Percentiles rank a stretch among this genome's conserved stretches.
phyloP scores from a whole-genome alignment of 2,797 vertebrate species.

The Gallinago nigripennis region DNA sequence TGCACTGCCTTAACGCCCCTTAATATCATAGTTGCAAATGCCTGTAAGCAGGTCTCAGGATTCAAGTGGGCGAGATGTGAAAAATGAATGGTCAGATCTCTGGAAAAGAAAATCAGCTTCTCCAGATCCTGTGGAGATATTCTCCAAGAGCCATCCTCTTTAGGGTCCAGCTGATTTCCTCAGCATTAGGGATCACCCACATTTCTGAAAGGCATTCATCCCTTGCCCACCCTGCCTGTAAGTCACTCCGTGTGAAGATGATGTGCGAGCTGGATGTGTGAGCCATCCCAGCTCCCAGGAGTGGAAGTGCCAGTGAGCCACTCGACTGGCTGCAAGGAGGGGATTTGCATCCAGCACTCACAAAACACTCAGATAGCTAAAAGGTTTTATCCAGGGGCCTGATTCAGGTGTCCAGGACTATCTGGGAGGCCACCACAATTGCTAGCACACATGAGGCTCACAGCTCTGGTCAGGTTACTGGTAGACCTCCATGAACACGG shows the following conservation, averaged over 20 bases:
- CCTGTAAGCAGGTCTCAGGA: neutral
- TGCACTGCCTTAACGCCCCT: neutral
- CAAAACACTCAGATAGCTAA: neutral
- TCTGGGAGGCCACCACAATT: neutral
- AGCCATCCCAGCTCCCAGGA: neutral
- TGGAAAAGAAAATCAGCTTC: neutral
- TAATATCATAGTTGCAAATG: neutral
- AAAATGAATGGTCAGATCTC: neutral
- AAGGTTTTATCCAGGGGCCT: neutral
- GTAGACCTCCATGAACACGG: no score
- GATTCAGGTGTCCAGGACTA: neutral
- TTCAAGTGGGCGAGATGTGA: neutral
- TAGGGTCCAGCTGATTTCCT: neutral
- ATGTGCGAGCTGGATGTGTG: neutral
- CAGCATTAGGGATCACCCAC: neutral
- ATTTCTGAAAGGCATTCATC: neutral
- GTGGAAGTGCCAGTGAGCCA: neutral
- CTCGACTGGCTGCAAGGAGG: neutral
- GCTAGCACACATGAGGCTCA: rapidly evolving
- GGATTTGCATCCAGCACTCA: neutral
- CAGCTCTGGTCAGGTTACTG: neutral
- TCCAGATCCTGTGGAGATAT: neutral
- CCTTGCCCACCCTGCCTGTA: neutral
- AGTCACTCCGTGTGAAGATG: no score
- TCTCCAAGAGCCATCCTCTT: neutral